Evolutionary conservation across 1,140 invertebrate genomes (phyloP).

Genomic region (Platorchestia sp.): DNA sequence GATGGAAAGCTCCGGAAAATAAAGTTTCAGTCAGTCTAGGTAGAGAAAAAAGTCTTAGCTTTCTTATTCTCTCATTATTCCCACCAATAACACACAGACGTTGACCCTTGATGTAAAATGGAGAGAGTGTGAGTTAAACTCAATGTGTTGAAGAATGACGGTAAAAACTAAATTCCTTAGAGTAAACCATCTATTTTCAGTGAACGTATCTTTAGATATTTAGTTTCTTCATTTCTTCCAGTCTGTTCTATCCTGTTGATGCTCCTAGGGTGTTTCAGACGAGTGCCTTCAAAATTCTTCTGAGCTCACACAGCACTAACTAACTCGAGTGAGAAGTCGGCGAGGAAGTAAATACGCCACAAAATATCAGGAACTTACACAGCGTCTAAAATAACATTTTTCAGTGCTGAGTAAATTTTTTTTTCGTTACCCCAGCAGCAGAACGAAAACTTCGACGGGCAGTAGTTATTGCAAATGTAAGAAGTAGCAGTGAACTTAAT

Average conservation of each 20-base stretch:
- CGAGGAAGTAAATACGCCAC: neutral
- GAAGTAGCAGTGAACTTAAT: neutral
- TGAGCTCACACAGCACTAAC: neutral
- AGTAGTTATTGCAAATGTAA: neutral
- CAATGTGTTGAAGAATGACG: neutral
- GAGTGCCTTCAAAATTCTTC: neutral
- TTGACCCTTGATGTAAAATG: too few relatives aligned
- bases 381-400: neutral
- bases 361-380: neutral
- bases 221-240: neutral
- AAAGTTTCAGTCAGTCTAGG: too few relatives aligned
- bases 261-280: neutral
- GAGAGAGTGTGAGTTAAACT: too few relatives aligned
- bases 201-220: neutral
- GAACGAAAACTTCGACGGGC: neutral
- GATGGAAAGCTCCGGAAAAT: too few relatives aligned
- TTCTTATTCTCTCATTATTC: too few relatives aligned
- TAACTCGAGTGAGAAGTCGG: neutral
- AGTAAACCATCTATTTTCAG: neutral
- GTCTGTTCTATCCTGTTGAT: neutral
- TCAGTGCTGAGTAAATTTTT: neutral
- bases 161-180: neutral
- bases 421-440: neutral
- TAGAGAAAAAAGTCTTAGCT: too few relatives aligned
- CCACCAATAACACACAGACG: too few relatives aligned